phyloP scores from a whole-genome alignment of 2,888 invertebrate genomes.

The Brachycybe producta region DNA sequence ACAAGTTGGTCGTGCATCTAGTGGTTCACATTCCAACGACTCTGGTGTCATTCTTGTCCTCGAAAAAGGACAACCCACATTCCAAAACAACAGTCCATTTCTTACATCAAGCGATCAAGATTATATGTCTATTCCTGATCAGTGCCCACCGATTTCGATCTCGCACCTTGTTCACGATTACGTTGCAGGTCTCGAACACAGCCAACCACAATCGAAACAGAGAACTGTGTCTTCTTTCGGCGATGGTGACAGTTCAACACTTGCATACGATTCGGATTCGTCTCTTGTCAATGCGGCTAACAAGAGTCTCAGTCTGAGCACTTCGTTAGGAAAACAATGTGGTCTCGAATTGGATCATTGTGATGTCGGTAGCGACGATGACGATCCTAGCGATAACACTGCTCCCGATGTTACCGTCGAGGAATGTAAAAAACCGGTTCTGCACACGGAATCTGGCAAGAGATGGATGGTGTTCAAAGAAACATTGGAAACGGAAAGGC shows the following conservation, averaged over 20 bases:
- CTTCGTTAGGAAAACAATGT: constrained; percentile 31
- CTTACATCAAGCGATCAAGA: constrained; percentile 16
- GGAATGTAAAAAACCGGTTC: not conserved
- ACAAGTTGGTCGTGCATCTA: constrained; percentile 23
- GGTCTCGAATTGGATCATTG: constrained; percentile 25
- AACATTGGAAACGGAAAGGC: not conserved
- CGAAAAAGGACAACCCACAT: constrained; percentile 24
- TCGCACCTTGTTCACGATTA: constrained; percentile 26
- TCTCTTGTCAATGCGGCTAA: constrained; percentile 31
- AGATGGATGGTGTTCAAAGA: not conserved
- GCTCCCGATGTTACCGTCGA: not conserved
- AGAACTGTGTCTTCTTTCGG: constrained; percentile 5
- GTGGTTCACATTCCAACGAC: constrained; percentile 29
- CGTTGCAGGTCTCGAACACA: constrained; percentile 21
- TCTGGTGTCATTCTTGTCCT: constrained; percentile 28
- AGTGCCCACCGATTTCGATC: constrained; percentile 24
- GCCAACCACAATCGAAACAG: not conserved
- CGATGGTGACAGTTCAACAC: constrained; percentile 21
- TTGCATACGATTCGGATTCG: constrained; percentile 30
- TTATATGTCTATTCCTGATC: constrained; percentile 19
- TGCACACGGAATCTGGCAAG: not conserved
- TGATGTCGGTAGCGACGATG: constrained; percentile 11
- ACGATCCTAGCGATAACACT: too few relatives aligned
- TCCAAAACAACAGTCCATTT: constrained; percentile 3
- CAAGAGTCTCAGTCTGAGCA: constrained; percentile 30